Conservation (phyloP, 2,113 vertebrate genomes). For the Nanorana parkeri region DNA sequence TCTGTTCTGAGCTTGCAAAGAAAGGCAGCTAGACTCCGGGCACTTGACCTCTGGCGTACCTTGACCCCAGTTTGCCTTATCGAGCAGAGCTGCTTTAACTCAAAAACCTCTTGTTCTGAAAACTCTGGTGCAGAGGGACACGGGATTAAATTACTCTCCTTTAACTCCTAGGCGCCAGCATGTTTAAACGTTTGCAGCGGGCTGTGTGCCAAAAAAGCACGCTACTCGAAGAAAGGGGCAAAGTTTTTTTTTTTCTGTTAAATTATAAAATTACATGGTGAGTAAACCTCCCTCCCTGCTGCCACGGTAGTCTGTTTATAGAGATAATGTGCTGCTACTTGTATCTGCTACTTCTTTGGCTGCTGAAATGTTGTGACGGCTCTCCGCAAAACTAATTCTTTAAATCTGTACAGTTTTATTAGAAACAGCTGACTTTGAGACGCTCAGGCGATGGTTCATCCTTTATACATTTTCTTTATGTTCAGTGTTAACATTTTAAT, state of each 20-base stretch:
- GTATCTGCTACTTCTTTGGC: neutral
- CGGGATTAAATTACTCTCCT: conserved; percentile 47
- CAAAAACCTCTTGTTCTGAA: conserved; percentile 37
- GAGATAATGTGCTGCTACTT: neutral
- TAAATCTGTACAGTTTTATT: neutral
- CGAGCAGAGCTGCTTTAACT: conserved; percentile 38
- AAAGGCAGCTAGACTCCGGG: neutral
- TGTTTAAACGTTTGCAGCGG: conserved; percentile 31
- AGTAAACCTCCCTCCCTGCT: neutral
- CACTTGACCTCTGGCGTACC: conserved; percentile 43
- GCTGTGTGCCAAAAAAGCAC: conserved; percentile 20
- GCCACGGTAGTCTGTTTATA: neutral
- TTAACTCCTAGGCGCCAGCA: conserved; percentile 47
- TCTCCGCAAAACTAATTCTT: neutral
- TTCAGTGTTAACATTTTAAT: too few relatives aligned
- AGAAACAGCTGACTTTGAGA: neutral
- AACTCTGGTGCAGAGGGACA: conserved; percentile 34
- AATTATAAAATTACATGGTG: conserved; percentile 5
- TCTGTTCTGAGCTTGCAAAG: neutral
- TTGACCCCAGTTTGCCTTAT: conserved; percentile 42
- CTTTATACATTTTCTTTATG: too few relatives aligned
- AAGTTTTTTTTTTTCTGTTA: neutral
- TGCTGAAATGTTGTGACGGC: conserved; percentile 6
- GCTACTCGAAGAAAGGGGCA: neutral
- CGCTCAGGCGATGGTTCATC: too few relatives aligned